Conservation (phyloP, 2,113 vertebrate species). For the Sula dactylatra region DNA sequence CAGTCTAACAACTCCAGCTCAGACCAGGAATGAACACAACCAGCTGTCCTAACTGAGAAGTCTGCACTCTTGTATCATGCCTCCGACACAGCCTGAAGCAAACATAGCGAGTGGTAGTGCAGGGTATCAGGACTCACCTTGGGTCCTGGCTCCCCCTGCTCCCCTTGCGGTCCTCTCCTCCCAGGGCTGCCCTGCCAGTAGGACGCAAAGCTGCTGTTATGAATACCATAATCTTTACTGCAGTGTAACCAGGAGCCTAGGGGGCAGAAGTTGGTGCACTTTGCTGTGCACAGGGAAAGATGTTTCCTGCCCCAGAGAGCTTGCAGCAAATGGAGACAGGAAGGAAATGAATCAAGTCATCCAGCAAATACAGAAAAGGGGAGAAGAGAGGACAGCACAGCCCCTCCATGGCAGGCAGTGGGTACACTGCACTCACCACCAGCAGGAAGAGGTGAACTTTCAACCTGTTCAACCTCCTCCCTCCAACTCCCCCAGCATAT, state of each 20-base stretch:
- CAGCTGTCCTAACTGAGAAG: background rate
- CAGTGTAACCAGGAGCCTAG: background rate
- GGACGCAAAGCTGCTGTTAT: background rate
- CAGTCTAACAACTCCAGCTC: background rate
- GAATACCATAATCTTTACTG: background rate
- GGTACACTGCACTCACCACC: background rate
- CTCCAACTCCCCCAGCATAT: background rate
- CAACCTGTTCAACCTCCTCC: background rate
- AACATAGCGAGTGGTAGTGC: background rate
- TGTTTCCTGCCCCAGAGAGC: background rate
- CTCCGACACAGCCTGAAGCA: background rate
- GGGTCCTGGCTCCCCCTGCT: constrained; percentile 83
- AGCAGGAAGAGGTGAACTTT: background rate
- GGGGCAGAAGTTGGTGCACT: background rate
- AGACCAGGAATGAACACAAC: background rate
- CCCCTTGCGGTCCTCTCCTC: constrained; percentile 83
- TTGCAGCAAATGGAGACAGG: background rate
- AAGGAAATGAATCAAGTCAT: background rate
- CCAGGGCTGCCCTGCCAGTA: constrained; percentile 85
- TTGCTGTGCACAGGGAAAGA: background rate
- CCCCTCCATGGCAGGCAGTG: accelerated
- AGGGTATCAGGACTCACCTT: constrained; percentile 76
- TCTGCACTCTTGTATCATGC: background rate
- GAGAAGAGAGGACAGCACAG: background rate
- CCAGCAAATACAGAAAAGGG: background rate